Evolutionary conservation across 2,797 vertebrate species (phyloP), one percentile per base, ranked within the genome.

Genomic region (Oryzias sinensis): DNA sequence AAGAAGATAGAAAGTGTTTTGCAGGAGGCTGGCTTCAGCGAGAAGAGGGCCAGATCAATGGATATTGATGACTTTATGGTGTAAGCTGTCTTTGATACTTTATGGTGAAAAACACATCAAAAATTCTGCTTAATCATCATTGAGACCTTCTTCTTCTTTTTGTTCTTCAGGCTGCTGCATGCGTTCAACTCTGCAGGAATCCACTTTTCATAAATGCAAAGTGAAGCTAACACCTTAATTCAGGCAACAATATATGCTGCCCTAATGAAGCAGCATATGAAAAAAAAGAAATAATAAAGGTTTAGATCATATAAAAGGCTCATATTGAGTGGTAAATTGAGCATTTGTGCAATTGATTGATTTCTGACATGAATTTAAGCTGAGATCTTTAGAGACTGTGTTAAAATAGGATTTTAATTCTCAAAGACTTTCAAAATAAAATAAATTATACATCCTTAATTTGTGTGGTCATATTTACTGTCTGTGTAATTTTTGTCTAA

Each of bases 31-130:
- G 89, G 87, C 18, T 98, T 95, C 72, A 91, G 80, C 77, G 94
- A 95, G 68, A 98, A 98, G 85, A 91, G 96, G 79, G 95, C 97
- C 50, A 88, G 96, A 41, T 90, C 94, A 55, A 98, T 98, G 96
- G 97, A 98, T 82, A 97, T 96, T 22, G 97, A 99, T 79, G 96
- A 99, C 76, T 98, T 98, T 76, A 96, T 99, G 90, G 91, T 95
- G 96, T 98, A 93, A 92, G 84, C 33, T 15, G 6, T 15, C 2
- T 3, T 13, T 6, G 3, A 17, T 6, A 2, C 1, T 6, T 24
- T 14, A 2, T 37, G n/a, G 2, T 2, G 9, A 11, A 22, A 18
- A 2, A 11, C 53, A 22, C 7, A 4, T 18, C 4, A 6, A 0
- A 18, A 55, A 37, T 2, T 0, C 14, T 20, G 37, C 17, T 8